Conservation (phyloP, 2,113 vertebrate genomes). For the Sceloporus undulatus region DNA sequence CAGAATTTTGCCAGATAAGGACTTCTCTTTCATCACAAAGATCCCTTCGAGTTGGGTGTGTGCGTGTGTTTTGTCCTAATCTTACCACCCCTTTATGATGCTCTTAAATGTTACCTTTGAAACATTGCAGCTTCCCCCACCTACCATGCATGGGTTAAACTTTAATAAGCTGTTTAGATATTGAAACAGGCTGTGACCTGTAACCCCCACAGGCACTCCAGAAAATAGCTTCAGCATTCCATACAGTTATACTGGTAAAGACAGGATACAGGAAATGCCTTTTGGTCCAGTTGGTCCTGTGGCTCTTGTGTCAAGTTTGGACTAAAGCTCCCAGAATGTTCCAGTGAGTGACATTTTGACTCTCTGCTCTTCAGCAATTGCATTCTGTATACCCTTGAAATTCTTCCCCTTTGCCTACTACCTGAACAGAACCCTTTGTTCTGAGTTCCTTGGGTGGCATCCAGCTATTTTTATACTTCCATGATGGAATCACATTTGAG, state of each 20-base stretch:
- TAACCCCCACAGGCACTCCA: neutral
- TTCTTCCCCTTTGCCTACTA: neutral
- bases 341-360: neutral
- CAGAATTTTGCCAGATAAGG: neutral
- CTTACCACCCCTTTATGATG: neutral
- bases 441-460: neutral
- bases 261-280: neutral
- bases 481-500: neutral
- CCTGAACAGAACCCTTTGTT: neutral
- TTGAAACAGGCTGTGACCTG: slow-evolving; percentile 6
- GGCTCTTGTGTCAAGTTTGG: neutral
- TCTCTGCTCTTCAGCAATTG: neutral
- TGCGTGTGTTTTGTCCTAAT: neutral
- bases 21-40: neutral
- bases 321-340: too few relatives aligned
- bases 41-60: neutral
- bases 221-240: neutral
- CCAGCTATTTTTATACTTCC: neutral
- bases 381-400: neutral
- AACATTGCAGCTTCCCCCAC: neutral
- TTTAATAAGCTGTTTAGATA: neutral
- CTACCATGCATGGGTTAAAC: neutral
- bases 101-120: neutral
- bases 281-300: neutral
- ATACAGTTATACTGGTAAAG: neutral